Conservation (phyloP, 2,113 vertebrate species). For the Podilymbus podiceps region DNA sequence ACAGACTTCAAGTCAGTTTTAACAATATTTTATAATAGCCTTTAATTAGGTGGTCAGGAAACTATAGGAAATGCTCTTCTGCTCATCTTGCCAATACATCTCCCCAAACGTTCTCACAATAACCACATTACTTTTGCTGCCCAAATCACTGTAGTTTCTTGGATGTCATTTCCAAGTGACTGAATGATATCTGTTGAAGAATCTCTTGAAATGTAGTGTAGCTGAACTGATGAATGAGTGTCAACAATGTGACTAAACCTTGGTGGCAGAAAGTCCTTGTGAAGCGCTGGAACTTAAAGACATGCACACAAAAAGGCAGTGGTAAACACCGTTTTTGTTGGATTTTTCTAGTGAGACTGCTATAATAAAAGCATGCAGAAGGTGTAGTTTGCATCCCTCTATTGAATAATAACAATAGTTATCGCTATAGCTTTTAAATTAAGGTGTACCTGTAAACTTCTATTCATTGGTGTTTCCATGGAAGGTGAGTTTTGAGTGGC, state of each 20-base stretch:
- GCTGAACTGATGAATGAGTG: background rate
- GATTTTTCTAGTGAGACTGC: background rate
- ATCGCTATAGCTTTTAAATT: background rate
- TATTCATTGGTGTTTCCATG: background rate
- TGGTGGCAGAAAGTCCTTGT: background rate
- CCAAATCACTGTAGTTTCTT: background rate
- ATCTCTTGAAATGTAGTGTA: background rate
- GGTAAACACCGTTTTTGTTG: background rate
- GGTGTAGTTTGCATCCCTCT: background rate
- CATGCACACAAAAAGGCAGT: background rate
- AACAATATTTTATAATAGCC: background rate
- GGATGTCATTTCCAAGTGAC: background rate
- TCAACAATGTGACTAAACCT: background rate
- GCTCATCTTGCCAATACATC: constrained; percentile 1
- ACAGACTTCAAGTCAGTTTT: background rate
- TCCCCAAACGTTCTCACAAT: background rate
- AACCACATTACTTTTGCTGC: background rate
- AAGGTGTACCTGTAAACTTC: background rate
- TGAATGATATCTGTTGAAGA: background rate
- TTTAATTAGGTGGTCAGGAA: constrained; percentile 21
- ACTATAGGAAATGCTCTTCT: constrained; percentile 18
- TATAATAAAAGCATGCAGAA: background rate
- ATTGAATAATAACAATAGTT: background rate
- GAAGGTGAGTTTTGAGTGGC: background rate
- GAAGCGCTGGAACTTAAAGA: background rate